Evolutionary conservation across 2,113 vertebrate species (phyloP).

Genomic region (Sula dactylatra): DNA sequence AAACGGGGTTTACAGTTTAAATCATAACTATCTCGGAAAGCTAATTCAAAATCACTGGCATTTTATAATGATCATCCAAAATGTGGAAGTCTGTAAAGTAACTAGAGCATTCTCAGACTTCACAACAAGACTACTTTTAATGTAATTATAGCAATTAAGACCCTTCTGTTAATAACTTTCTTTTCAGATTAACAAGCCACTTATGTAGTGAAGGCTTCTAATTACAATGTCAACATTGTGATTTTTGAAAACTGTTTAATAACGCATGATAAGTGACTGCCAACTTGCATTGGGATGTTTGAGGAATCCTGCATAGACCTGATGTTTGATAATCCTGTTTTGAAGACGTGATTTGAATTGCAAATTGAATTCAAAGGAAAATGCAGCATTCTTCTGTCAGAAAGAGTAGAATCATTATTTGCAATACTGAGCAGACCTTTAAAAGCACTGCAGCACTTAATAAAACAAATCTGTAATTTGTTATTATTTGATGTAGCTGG

Average conservation of each 20-base stretch:
- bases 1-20: neutral
- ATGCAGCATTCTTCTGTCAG: neutral
- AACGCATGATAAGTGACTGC: constrained; percentile 2
- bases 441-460: neutral
- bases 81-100: neutral
- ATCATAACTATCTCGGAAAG: constrained; percentile 2
- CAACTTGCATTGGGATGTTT: constrained; percentile 45
- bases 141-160: constrained; percentile 53
- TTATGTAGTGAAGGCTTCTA: constrained; percentile 30
- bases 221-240: constrained; percentile 44
- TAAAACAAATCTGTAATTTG: neutral
- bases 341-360: constrained; percentile 37
- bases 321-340: constrained; percentile 41
- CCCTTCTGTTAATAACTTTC: constrained; percentile 27
- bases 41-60: constrained; percentile 26
- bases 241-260: constrained; percentile 48
- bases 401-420: neutral
- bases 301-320: constrained; percentile 8
- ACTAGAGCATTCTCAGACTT: neutral
- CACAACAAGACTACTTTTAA: constrained; percentile 21
- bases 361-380: constrained; percentile 22
- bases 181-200: constrained; percentile 39
- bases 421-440: neutral
- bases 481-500: neutral
- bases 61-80: constrained; percentile 12